Evolutionary conservation across 1,140 invertebrate species (phyloP).

Genomic region (Drosophila nigromelanica): DNA sequence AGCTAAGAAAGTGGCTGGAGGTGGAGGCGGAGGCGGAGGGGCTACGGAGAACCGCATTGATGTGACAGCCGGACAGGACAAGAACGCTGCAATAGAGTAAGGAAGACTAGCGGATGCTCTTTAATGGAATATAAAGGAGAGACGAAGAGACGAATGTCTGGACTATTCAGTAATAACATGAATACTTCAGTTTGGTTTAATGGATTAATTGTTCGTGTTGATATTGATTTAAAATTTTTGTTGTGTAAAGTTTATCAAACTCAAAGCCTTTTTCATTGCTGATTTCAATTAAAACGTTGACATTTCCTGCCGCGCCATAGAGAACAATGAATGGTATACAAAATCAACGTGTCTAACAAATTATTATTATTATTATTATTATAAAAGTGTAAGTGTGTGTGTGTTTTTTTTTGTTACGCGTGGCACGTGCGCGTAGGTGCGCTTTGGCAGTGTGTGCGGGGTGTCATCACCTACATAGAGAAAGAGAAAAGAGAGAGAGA

Average conservation of each 20-base stretch:
- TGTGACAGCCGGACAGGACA: constrained; percentile 20
- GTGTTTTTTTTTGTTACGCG: background rate
- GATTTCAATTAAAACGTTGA: constrained; percentile 54
- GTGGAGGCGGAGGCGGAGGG: background rate
- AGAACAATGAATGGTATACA: background rate
- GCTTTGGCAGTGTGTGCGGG: background rate
- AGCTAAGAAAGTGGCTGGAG: background rate
- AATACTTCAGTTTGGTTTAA: no score
- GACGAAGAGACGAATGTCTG: no score
- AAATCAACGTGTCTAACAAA: constrained; percentile 8
- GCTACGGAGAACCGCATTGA: constrained; percentile 15
- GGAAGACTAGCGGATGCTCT: background rate
- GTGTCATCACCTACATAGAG: constrained; percentile 21
- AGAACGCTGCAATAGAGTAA: constrained; percentile 1
- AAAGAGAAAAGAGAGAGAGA: background rate
- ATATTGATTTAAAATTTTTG: no score
- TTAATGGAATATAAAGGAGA: no score
- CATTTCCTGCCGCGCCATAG: constrained; percentile 28
- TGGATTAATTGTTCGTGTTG: no score
- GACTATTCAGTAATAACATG: no score
- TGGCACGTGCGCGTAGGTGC: constrained; percentile 52
- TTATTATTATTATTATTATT: constrained; percentile 5
- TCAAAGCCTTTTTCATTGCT: background rate
- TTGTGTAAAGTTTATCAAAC: constrained; percentile 1
- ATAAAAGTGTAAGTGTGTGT: no score